phyloP scores from a whole-genome alignment of 2,113 vertebrate genomes.

The Cyanoderma ruficeps region DNA sequence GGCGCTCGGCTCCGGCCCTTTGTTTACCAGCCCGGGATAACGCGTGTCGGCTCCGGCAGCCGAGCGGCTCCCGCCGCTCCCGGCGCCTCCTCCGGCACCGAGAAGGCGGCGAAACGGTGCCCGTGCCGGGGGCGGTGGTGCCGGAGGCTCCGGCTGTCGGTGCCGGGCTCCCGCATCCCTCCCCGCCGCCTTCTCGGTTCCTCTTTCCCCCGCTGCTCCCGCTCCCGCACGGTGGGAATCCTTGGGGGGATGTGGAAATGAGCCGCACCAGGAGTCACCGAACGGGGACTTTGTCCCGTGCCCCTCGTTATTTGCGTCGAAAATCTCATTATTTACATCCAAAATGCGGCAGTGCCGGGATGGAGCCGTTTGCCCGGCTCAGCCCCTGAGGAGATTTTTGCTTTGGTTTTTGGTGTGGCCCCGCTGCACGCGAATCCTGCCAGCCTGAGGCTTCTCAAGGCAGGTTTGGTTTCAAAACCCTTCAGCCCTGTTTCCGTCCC shows the following conservation, averaged over 20 bases:
- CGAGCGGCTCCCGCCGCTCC: background rate
- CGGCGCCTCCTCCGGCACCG: background rate
- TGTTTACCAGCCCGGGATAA: background rate
- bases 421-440: background rate
- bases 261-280: background rate
- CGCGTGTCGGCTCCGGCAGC: background rate
- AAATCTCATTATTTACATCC: background rate
- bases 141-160: background rate
- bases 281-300: background rate
- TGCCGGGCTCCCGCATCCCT: background rate
- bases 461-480: background rate
- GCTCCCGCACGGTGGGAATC: background rate
- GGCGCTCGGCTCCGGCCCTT: background rate
- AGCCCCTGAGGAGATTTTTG: background rate
- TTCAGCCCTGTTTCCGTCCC: background rate
- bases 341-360: background rate
- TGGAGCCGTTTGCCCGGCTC: background rate
- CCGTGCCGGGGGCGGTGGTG: background rate
- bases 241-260: background rate
- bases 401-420: background rate
- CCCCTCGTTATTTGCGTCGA: background rate
- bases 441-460: background rate
- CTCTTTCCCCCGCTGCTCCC: background rate
- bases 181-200: background rate
- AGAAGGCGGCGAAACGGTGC: background rate